Base-by-base conservation (phyloP, 2,797 vertebrate species). In the Leptodactylus fallax region DNA sequence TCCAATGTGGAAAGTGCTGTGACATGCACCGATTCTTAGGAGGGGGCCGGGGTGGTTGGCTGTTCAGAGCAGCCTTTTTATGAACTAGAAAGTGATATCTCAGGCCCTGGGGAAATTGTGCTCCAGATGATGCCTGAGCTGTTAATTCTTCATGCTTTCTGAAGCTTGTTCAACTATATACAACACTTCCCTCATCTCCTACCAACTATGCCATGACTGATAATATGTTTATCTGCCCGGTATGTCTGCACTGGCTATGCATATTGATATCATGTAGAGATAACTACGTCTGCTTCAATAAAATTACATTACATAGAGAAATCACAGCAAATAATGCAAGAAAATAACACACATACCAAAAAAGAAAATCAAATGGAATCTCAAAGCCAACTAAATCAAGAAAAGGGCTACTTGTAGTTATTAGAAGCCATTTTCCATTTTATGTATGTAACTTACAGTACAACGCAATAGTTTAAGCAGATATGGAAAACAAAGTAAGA, bases 71-170 rank as follows among this genome's bases (percentile, higher is more conserved):
- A n/a, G 67, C 25, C 36, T 84, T 74, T 67, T 56, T 72, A 84
- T 74, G 53, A 84, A 72, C 19, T 45, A 84, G 82, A 84, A 74
- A 74, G 81, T 74, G 69, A 83, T 60, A 84, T 60, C 69, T 47
- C 3, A n/a, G 36, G 55, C 82, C 72, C 69, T 23, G 82, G 82
- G 55, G 69, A 84, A 16, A 45, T 14, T 36, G 47, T 45, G 81
- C 81, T 56, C 81, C 67, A 72, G 51, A 83, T 83, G 81, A 72
- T 36, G 81, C 81, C 67, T 17, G 81, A n/a, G 65, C 81, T 83
- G 65, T 12, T 58, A 53, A 55, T 83, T 71, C 49, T 45, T 56
- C 56, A 83, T 83, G 65, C 65, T 56, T 83, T 71, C 47, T 71
- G 65, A 83, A 71, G 81, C 49, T 36, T 72, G 9, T 56, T 36